Evolutionary conservation across 2,888 invertebrate species (phyloP), one percentile per base, ranked within the genome.

Genomic region (Ctenicera cuprea): DNA sequence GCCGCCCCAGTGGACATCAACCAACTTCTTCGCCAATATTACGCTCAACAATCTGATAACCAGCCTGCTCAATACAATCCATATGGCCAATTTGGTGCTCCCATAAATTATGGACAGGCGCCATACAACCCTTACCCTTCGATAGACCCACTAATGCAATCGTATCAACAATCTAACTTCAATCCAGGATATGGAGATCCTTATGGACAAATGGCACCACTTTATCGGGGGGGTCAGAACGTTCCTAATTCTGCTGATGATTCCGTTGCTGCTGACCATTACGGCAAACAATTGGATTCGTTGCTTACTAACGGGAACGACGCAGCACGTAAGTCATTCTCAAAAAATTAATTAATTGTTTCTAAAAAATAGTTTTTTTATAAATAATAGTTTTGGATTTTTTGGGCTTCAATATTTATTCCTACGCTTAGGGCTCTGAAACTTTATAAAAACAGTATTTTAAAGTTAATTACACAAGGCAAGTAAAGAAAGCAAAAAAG

Each of bases 1-100:
- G 30, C 62, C 1, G 8, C 11, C 12, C 43, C 62, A 3, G 22
- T 43, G 9, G 45, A 45, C 43, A 18, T 62, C 14, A 41, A 45
- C n/a, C 62, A 62, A 16, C 30, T 62, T 1, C 22, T 62, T 11
- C 14, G 30, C 0, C 62, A 30, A 12, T 62, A 62, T 22, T 62
- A 62, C 26, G 22, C 7, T 0, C 16, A 22, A 5, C 62, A 38
- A 45, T 2, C 22, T 16, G 62, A 62, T 8, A 20, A 38, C 18
- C 33, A n/a, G 8, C 1, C 11, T 1, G 12, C 9, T 16, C 14
- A 14, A 7, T 26, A 37, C 37, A 57, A 57, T 37, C 57, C 57
- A 1, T 38, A 33, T 37, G 37, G 57, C 12, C 14, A 33, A n/a
- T n/a, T n/a, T n/a, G n/a, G n/a, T n/a, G n/a, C n/a, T n/a, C n/a